Conservation (phyloP, 2,113 vertebrate species). For the Cebidichthys violaceus region DNA sequence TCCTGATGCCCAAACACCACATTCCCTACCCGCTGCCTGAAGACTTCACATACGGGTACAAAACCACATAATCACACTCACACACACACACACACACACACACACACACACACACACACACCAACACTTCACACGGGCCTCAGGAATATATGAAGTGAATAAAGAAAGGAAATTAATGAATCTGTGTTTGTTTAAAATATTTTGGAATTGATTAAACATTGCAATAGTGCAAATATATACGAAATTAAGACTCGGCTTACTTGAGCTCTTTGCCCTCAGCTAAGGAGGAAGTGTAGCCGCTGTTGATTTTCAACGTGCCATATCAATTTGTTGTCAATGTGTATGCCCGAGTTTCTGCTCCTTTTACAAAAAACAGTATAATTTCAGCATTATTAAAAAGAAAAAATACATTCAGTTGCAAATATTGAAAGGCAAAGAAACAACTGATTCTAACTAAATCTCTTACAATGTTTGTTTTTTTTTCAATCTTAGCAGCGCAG, state of each 20-base stretch:
- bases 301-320: too few species aligned
- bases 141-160: not conserved
- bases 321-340: not conserved
- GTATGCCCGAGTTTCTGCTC: not conserved
- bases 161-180: not conserved
- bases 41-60: conserved; percentile 89
- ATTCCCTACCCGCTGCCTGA: conserved; percentile 90
- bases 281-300: too few species aligned
- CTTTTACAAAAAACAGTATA: not conserved
- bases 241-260: not conserved
- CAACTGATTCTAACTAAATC: not conserved
- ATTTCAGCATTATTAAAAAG: not conserved
- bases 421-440: not conserved
- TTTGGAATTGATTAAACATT: not conserved
- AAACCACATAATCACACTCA: not conserved
- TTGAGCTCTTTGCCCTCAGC: not conserved
- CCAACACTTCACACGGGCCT: not conserved
- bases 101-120: not conserved
- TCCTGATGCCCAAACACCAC: conserved; percentile 87
- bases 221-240: not conserved
- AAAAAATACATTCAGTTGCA: not conserved
- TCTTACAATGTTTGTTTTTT: not conserved
- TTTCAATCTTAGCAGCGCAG: not conserved
- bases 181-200: not conserved
- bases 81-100: too few species aligned